Conservation (phyloP, 2,888 invertebrate genomes). For the Leptopilina syphax region DNA sequence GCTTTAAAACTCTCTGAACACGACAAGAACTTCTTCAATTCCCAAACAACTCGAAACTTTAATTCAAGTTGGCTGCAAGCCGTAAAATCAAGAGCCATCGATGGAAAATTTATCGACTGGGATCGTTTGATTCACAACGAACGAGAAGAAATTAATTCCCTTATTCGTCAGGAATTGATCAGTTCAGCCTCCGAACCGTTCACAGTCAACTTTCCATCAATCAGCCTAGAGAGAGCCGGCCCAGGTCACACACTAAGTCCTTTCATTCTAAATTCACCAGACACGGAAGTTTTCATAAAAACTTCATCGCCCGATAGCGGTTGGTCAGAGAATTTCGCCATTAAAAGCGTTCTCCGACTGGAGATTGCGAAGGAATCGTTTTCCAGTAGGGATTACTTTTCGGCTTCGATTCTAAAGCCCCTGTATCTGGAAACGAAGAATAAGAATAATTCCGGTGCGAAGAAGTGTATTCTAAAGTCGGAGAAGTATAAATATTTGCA, state of each 20-base stretch:
- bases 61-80: slow-evolving; percentile 56
- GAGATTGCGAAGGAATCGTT: slow-evolving; percentile 72
- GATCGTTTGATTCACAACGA: slow-evolving; percentile 68
- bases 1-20: slow-evolving; percentile 44
- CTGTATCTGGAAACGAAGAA: slow-evolving; percentile 69
- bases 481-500: slow-evolving; percentile 79
- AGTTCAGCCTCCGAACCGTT: slow-evolving; percentile 64
- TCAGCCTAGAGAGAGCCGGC: slow-evolving; percentile 68
- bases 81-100: slow-evolving; percentile 53
- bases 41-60: slow-evolving; percentile 56
- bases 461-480: slow-evolving; percentile 78
- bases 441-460: slow-evolving; percentile 61
- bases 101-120: slow-evolving; percentile 68
- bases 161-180: slow-evolving; percentile 64
- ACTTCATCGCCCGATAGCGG: slow-evolving; percentile 74
- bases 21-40: slow-evolving; percentile 48
- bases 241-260: slow-evolving; percentile 70
- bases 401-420: slow-evolving; percentile 78
- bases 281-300: slow-evolving; percentile 76
- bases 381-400: slow-evolving; percentile 78
- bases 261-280: slow-evolving; percentile 71
- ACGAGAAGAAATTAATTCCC: slow-evolving; percentile 63
- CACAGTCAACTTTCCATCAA: slow-evolving; percentile 68
- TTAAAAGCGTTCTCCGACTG: slow-evolving; percentile 77
- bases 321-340: slow-evolving; percentile 75